Conservation (phyloP, 1,140 invertebrate species). For the Chironomus tepperi region DNA sequence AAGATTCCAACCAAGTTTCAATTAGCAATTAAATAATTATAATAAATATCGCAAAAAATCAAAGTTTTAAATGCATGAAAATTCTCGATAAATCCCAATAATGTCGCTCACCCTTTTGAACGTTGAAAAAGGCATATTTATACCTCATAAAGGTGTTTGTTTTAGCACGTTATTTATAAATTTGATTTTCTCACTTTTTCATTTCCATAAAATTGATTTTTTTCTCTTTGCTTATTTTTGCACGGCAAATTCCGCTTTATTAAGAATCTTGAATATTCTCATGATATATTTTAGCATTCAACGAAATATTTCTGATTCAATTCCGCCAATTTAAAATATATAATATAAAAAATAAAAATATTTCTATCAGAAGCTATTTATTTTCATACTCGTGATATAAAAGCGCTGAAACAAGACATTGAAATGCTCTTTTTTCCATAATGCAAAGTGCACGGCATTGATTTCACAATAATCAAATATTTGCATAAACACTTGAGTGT, state of each 20-base stretch:
- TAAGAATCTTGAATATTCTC: no score
- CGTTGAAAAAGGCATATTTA: not conserved
- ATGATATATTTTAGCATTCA: no score
- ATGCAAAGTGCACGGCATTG: slow-evolving; percentile 5
- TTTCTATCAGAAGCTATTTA: slow-evolving; percentile 19
- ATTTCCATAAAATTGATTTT: not conserved
- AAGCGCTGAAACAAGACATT: slow-evolving; percentile 7
- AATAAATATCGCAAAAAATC: no score
- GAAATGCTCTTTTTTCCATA: not conserved
- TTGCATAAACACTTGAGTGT: not conserved
- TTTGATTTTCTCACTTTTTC: not conserved
- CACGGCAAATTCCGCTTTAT: not conserved
- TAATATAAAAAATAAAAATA: not conserved
- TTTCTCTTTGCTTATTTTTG: not conserved
- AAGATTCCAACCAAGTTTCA: no score
- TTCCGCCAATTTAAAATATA: no score
- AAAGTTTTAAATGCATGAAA: no score
- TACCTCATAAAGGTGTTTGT: not conserved
- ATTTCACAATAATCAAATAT: slow-evolving; percentile 21
- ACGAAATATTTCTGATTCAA: no score
- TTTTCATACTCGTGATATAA: not conserved
- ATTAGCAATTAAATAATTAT: no score
- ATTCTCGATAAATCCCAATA: no score
- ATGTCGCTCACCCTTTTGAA: no score
- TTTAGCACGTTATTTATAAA: slow-evolving; percentile 14